A percentile compares a stretch with the other conserved stretches of the same genome.
Conservation (phyloP, 1,140 invertebrate species). For the Drosophila asahinai region DNA sequence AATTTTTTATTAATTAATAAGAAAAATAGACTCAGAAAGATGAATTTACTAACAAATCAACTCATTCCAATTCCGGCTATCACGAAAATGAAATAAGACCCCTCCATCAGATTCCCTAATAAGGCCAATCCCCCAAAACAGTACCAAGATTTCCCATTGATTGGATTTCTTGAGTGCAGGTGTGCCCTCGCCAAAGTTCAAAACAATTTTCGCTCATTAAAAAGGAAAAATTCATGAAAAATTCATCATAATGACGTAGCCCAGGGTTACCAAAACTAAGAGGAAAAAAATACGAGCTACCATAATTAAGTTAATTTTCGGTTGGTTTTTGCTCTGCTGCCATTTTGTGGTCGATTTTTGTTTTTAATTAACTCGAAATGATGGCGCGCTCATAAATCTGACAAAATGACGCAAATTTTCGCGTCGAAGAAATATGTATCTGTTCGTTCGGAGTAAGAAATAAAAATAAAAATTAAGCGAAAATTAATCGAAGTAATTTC, state of each 20-base stretch:
- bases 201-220: slow-evolving; percentile 77
- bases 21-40: no score
- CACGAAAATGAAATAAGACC: not conserved
- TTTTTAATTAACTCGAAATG: slow-evolving; percentile 72
- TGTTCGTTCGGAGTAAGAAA: slow-evolving; percentile 68
- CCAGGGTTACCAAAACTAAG: slow-evolving; percentile 52
- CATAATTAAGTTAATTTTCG: slow-evolving; percentile 78
- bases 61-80: not conserved
- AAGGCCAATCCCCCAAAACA: slow-evolving; percentile 16
- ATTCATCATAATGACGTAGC: slow-evolving; percentile 65
- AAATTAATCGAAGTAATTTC: slow-evolving; percentile 82
- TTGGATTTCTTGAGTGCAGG: slow-evolving; percentile 36
- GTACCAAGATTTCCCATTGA: slow-evolving; percentile 27
- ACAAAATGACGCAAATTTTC: slow-evolving; percentile 78
- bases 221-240: slow-evolving; percentile 64
- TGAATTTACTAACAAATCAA: not conserved
- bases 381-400: slow-evolving; percentile 73
- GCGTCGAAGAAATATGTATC: slow-evolving; percentile 67
- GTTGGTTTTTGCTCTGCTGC: slow-evolving; percentile 22
- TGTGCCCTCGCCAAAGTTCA: slow-evolving; percentile 65
- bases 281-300: slow-evolving; percentile 5
- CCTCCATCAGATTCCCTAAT: not conserved
- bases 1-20: not conserved
- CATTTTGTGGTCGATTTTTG: slow-evolving; percentile 40
- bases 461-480: slow-evolving; percentile 83